Base-by-base conservation (phyloP, 1,140 invertebrate species). In the Drosophila truncata region DNA sequence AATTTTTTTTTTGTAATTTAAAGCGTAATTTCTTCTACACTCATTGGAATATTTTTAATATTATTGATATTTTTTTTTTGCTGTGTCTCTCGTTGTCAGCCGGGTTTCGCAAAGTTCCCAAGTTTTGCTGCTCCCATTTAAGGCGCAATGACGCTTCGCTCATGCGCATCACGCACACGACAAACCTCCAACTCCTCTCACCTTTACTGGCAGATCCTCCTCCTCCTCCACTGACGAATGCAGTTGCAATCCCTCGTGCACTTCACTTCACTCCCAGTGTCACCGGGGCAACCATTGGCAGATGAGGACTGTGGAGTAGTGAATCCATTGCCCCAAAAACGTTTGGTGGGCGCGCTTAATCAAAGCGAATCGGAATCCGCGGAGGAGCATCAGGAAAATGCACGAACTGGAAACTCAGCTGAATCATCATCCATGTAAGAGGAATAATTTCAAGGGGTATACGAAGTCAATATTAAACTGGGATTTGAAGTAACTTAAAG, bases 131-230 rank as follows among this genome's bases (percentile, higher is more conserved):
- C 74, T 88, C 85, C 85, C 85, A 88, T 88, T 88, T 88, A 88
- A 81, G 85, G 85, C 85, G 85, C 84, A 90, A 88, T 85, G 81
- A 85, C 63, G 85, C 78, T 88, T 66, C 85, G 82, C 85, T 88
- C 85, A 88, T 88, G 85, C 85, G 85, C 85, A 90, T 84, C 85
- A 88, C 85, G 85, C 85, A 87, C 85, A 85, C 78, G 69, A 72
- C 69, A 72, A 71, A 20, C 42, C 18, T 5, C 47, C 47, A n/a
- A 9, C 16, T 37, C 27, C 57, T 46, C 33, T 25, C 39, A 47
- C 42, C 64, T 66, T 25, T 20, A n/a, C 33, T 35, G 33, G 52
- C 65, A 59, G 69, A 72, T 72, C 69, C 69, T 60, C 20, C 58
- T 25, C 35, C n/a, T 27, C 20, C 35, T 29, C 27, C 25, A 25